A percentile compares a stretch with the other conserved stretches of the same genome.
Conservation (phyloP, 1,140 invertebrate genomes). For the Anagrus nilaparvatae region DNA sequence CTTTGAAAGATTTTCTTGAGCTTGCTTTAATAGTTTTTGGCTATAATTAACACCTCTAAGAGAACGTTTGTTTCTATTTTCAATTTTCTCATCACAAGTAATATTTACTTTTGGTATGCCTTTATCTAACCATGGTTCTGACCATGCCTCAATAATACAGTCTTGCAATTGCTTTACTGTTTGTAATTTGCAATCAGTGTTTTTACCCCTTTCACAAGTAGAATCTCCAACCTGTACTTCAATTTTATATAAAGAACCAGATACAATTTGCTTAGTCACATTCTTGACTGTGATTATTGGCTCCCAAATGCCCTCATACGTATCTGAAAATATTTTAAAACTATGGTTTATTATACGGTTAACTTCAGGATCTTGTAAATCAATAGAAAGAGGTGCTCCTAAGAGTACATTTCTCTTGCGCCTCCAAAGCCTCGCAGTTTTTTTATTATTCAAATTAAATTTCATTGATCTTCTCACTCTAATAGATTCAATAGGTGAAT, state of each 20-base stretch:
- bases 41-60: slow-evolving; percentile 25
- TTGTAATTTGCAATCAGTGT: slow-evolving; percentile 24
- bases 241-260: slow-evolving; percentile 40
- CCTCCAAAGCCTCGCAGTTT: too few relatives aligned
- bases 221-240: slow-evolving; percentile 40
- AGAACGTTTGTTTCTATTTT: slow-evolving; percentile 20
- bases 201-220: slow-evolving; percentile 36
- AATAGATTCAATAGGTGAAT: too few relatives aligned
- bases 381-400: slow-evolving; percentile 19
- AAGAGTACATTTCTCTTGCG: slow-evolving; percentile 6
- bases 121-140: slow-evolving; percentile 49
- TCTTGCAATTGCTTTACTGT: slow-evolving; percentile 22
- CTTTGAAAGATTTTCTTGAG: slow-evolving; percentile 8
- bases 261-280: slow-evolving; percentile 35
- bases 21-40: slow-evolving; percentile 23
- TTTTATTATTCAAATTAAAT: too few relatives aligned
- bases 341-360: slow-evolving; percentile 29
- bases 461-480: too few relatives aligned
- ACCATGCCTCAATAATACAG: slow-evolving; percentile 49
- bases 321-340: slow-evolving; percentile 28
- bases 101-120: slow-evolving; percentile 38
- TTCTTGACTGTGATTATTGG: slow-evolving; percentile 29
- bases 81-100: slow-evolving; percentile 29
- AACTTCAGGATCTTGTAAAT: slow-evolving; percentile 30
- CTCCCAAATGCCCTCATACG: slow-evolving; percentile 29